Evolutionary conservation across 2,113 vertebrate species (phyloP).

Genomic region (Cnemophilus loriae): DNA sequence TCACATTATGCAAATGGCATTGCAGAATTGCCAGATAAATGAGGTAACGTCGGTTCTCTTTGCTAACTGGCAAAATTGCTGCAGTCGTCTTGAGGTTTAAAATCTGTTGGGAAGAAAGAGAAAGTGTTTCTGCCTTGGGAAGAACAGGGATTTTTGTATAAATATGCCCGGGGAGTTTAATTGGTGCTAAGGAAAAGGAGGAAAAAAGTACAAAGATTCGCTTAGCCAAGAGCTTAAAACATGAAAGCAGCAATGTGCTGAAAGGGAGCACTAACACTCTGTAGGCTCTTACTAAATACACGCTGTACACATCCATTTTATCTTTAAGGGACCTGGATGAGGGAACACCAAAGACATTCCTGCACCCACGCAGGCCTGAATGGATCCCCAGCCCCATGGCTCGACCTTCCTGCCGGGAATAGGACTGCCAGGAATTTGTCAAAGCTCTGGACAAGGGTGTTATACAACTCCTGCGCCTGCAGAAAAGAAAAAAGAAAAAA

Average conservation of each 20-base stretch:
- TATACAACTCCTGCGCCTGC: not conserved
- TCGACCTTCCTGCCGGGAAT: not conserved
- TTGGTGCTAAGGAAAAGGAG: not conserved
- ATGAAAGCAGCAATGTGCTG: not conserved
- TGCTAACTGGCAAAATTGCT: not conserved
- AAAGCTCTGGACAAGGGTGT: not conserved
- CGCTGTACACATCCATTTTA: not conserved
- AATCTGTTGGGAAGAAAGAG: not conserved
- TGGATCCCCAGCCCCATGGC: not conserved
- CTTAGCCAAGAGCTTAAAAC: not conserved
- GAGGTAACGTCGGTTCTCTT: not conserved
- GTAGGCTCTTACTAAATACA: not conserved
- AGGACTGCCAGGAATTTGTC: not conserved
- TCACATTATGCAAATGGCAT: constrained; percentile 12
- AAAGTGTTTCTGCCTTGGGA: not conserved
- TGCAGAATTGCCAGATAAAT: not conserved
- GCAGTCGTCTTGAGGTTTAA: not conserved
- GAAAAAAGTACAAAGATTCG: not conserved
- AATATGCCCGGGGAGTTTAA: not conserved
- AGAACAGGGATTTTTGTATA: not conserved
- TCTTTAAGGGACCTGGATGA: not conserved
- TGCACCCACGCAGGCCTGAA: not conserved
- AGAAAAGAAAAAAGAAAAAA: accelerated
- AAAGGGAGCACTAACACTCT: not conserved
- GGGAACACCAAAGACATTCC: not conserved